Base-by-base conservation (phyloP, 1,140 invertebrate genomes). In the Drosophila serrata region DNA sequence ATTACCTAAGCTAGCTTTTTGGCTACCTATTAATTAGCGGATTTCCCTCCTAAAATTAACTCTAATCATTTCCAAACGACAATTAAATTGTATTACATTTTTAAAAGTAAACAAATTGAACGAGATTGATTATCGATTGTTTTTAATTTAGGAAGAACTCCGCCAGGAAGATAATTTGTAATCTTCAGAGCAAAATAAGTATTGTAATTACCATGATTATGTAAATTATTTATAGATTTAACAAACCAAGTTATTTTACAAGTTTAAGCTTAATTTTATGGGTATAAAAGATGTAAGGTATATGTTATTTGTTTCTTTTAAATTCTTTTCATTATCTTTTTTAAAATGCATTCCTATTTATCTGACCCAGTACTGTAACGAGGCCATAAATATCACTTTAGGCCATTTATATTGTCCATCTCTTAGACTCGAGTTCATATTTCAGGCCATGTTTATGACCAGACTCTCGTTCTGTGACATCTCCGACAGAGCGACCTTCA, bases 381-480 rank as follows among this genome's bases (percentile, higher is more conserved):
- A 1, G 27, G 15, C 53, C 8, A 42, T 60, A 42, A 42, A 63
- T 61, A 60, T 53, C 31, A 22, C 51, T 24, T 53, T 15, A 11
- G 13, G 19, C 13, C 31, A 35, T 37, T 15, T 53, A 17, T 65
- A 35, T 48, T 15, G 46, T 40, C 27, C 67, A 72, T 73, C 40
- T 75, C 49, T 48, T 69, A 75, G 19, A 24, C 15, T 4, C 8
- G 48, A 74, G 49, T 74, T 63, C 69, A 63, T 75, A 75, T 56
- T 74, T 74, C 69, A 75, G 59, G 9, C 22, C 15, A 27, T 67
- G 65, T 75, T 76, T 76, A 76, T 59, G 48, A 31, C 40, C 49
- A n/a, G 35, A 24, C 53, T 45, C 45, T 39, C 62, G 58, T 76
- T 67, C 63, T 76, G 73, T 55, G 74, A 75, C 73, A 75, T 42